Evolutionary conservation across 2,888 invertebrate genomes (phyloP).

Genomic region (Coelopa pilipes): DNA sequence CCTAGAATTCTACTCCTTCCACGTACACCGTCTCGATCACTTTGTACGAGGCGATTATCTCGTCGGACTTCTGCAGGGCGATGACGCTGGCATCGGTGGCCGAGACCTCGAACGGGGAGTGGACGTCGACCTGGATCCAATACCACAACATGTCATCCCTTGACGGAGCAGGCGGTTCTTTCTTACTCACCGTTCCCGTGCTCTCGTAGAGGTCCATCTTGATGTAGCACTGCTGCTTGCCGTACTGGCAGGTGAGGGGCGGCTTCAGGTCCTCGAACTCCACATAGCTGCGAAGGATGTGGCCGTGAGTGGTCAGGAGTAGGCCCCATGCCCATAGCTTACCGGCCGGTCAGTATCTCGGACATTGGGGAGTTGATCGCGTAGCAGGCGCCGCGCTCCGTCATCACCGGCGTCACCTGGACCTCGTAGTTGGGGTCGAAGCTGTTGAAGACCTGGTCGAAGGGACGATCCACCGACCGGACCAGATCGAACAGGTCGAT

Average conservation of each 20-base stretch:
- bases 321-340: conserved; percentile 31
- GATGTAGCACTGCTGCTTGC: conserved; percentile 63
- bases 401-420: conserved; percentile 68
- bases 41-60: conserved; percentile 62
- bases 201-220: conserved; percentile 63
- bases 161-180: too few species aligned
- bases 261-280: conserved; percentile 44
- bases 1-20: background rate
- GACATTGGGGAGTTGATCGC: conserved; percentile 71
- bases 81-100: conserved; percentile 57
- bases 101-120: conserved; percentile 63
- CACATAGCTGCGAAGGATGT: conserved; percentile 44
- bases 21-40: conserved; percentile 64
- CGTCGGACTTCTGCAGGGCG: conserved; percentile 59
- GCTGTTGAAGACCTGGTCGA: conserved; percentile 57
- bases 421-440: conserved; percentile 55
- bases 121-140: conserved; percentile 57
- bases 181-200: conserved; percentile 60
- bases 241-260: conserved; percentile 60
- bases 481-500: conserved; percentile 66
- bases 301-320: background rate
- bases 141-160: too few species aligned
- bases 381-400: conserved; percentile 75
- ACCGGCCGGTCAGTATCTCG: conserved; percentile 53
- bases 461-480: conserved; percentile 53